Evolutionary conservation across 2,888 invertebrate species (phyloP).

Genomic region (Drosophila picticornis): DNA sequence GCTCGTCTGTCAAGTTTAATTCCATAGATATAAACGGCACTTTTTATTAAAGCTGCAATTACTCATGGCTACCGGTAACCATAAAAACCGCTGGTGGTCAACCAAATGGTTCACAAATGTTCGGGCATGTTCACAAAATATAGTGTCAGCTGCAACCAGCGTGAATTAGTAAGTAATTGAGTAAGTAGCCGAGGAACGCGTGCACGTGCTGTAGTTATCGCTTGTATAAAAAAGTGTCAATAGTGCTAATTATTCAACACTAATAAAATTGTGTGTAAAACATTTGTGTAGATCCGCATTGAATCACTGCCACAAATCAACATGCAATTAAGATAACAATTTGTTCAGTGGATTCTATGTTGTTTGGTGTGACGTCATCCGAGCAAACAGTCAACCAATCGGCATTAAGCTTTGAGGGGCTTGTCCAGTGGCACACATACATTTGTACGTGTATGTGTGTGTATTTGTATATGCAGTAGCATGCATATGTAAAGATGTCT

Average conservation of each 20-base stretch:
- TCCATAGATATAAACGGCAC: background rate
- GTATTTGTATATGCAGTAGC: background rate
- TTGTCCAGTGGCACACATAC: constrained; percentile 39
- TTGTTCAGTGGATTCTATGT: constrained; percentile 6
- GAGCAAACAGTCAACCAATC: constrained; percentile 58
- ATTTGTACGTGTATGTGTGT: background rate
- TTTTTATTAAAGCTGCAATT: constrained; percentile 1
- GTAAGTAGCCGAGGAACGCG: constrained; percentile 37
- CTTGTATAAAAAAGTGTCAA: constrained; percentile 15
- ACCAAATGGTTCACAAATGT: constrained; percentile 8
- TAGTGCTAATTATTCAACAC: background rate
- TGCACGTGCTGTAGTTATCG: constrained; percentile 18
- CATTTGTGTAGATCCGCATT: constrained; percentile 15
- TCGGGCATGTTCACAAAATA: constrained; percentile 1
- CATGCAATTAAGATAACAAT: constrained; percentile 25
- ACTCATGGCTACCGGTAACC: constrained; percentile 24
- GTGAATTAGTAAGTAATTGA: background rate
- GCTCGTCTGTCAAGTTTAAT: constrained; percentile 42
- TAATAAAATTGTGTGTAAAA: constrained; percentile 1
- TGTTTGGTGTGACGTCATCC: constrained; percentile 50
- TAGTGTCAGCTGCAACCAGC: constrained; percentile 5
- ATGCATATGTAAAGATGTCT: background rate
- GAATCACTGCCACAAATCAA: constrained; percentile 7
- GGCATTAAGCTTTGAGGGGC: constrained; percentile 59
- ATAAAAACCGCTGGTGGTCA: constrained; percentile 27